Evolutionary conservation across 2,797 vertebrate species (phyloP).

Genomic region (Chaunax sp.): DNA sequence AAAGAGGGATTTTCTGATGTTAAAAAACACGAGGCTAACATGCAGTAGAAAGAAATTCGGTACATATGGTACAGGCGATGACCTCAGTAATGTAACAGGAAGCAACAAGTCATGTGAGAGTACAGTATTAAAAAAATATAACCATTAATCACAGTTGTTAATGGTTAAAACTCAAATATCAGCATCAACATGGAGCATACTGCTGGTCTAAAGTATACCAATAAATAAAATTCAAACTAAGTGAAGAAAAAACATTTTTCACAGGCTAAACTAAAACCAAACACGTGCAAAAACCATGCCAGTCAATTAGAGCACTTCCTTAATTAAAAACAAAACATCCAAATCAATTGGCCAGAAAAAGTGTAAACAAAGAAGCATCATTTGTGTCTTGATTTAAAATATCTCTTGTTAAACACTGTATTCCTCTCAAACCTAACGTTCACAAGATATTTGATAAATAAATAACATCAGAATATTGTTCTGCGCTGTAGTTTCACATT

Average conservation of each 20-base stretch:
- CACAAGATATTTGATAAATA: conserved; percentile 70
- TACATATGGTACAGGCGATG: conserved; percentile 13
- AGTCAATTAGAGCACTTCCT: conserved; percentile 45
- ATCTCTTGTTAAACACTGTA: conserved; percentile 36
- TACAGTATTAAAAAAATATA: background rate
- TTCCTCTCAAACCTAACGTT: conserved; percentile 38
- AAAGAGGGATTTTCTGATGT: conserved; percentile 7
- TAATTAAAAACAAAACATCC: conserved; percentile 32
- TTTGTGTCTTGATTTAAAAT: conserved; percentile 8
- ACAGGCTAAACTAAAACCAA: conserved; percentile 64
- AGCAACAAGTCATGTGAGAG: conserved; percentile 19
- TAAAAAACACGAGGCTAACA: conserved; percentile 21
- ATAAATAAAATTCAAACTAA: conserved; percentile 68
- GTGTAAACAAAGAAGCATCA: conserved; percentile 60
- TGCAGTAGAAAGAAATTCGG: background rate
- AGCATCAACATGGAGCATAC: conserved; percentile 37
- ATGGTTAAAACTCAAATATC: conserved; percentile 27
- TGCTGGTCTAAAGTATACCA: conserved; percentile 27
- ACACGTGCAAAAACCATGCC: conserved; percentile 68
- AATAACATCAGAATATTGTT: conserved; percentile 72
- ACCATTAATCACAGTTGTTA: conserved; percentile 24
- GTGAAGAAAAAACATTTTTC: conserved; percentile 45
- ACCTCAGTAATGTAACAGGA: conserved; percentile 30
- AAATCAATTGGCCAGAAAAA: conserved; percentile 38
- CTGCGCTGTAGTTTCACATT: conserved; percentile 71